phyloP scores from a whole-genome alignment of 2,113 vertebrate species.

The Pachycephala philippinensis region DNA sequence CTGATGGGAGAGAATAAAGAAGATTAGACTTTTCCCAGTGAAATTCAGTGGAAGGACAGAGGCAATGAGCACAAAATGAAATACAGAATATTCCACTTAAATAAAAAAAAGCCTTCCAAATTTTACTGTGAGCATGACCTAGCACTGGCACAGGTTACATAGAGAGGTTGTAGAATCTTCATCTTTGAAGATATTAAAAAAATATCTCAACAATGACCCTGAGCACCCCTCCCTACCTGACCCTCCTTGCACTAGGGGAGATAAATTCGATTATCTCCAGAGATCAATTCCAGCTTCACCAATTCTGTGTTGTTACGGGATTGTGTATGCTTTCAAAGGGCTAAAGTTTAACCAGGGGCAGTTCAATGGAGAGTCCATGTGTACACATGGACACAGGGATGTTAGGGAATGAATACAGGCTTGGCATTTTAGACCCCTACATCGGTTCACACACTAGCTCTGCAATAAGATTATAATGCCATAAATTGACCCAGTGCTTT shows the following conservation, averaged over 20 bases:
- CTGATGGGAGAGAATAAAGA: not conserved
- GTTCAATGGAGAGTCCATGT: not conserved
- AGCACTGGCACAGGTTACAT: not conserved
- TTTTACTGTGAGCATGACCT: not conserved
- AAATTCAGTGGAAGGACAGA: not conserved
- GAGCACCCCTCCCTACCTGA: not conserved
- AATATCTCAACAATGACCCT: not conserved
- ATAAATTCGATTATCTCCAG: not conserved
- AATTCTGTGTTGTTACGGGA: not conserved
- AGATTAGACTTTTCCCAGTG: not conserved
- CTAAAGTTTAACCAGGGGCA: not conserved
- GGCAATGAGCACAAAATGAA: not conserved
- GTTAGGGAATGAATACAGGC: not conserved
- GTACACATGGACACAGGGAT: not conserved
- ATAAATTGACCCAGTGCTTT: not conserved
- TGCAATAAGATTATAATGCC: not conserved
- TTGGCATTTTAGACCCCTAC: not conserved
- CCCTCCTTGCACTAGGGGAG: not conserved
- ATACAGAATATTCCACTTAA: not conserved
- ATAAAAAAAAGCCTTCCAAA: fast-evolving
- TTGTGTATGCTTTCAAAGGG: not conserved
- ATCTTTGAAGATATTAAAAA: not conserved
- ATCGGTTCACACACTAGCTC: not conserved
- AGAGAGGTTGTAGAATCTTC: not conserved
- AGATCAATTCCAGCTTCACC: not conserved